Base-by-base conservation (phyloP, 1,140 invertebrate genomes). In the Tetragnatha versicolor region DNA sequence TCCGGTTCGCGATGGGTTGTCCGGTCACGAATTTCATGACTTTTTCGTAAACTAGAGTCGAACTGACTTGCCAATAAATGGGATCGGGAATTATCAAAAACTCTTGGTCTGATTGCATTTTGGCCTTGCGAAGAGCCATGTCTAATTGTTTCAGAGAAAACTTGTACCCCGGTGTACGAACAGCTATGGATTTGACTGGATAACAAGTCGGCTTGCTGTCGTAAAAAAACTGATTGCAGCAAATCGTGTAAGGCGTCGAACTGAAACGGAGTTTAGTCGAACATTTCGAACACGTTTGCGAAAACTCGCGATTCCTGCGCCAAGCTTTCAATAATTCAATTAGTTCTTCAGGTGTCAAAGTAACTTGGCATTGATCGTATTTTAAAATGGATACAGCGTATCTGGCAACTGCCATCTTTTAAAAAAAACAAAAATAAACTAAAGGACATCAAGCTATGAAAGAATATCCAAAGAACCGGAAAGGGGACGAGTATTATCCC, bases 81-180 rank as follows among this genome's bases (percentile, higher is more conserved):
- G 69, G 55, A 73, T 73, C 69, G 3, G 69, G 69, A 3, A 73
- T 10, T 2, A 73, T 9, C 4, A 73, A 35, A 61, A 73, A 73
- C 1, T 73, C 55, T 61, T 73, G 55, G 25, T 72, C 27, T 3
- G 22, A 2, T 42, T 58, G 5, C 1, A 73, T 47, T 10, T 20
- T 17, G 17, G 55, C 10, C 20, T 61, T 3, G 3, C 5, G 25
- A 9, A 61, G 20, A 4, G 22, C 27, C 0, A 53, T n/a, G 17
- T 58, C 27, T 14, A 73, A 47, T 9, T n/a, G 3, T 7, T 25
- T 37, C 22, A 60, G 20, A 2, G 3, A 9, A 47, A 73, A 73
- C 0, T 3, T 22, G 17, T 42, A 72, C 3, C 35, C 68, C 0
- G 35, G 51, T 17, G 68, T 58, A 0, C 20, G 33, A 12, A 72